Percentiles rank a stretch among this genome's conserved stretches.
Evolutionary conservation across 2,888 invertebrate species (phyloP).

Genomic region (Hemithea aestivaria): DNA sequence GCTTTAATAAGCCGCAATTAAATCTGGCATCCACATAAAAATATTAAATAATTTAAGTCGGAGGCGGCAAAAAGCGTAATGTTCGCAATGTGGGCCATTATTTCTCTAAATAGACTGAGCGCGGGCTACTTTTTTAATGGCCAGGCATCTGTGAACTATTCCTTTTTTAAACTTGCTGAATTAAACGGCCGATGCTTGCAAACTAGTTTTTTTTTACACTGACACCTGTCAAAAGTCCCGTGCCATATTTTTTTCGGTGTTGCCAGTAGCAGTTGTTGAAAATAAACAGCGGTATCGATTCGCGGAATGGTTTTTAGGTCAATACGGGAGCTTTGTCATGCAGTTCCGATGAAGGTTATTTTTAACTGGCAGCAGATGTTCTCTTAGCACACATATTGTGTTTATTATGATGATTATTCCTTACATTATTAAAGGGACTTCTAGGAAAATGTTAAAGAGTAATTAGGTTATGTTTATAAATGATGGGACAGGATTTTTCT

Average conservation of each 20-base stretch:
- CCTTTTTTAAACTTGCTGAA: conserved; percentile 41
- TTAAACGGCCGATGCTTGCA: conserved; percentile 38
- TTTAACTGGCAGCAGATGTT: background rate
- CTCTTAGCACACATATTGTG: too few relatives aligned
- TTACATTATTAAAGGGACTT: too few relatives aligned
- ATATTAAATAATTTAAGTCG: conserved; percentile 12
- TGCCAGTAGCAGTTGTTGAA: conserved; percentile 6
- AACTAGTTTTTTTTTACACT: conserved; percentile 28
- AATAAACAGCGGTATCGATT: conserved; percentile 10
- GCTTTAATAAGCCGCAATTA: conserved; percentile 9
- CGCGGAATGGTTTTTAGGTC: conserved; percentile 14
- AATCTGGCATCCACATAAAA: conserved; percentile 17
- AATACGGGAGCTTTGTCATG: conserved; percentile 8
- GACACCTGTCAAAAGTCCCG: conserved; percentile 30
- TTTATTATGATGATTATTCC: too few relatives aligned
- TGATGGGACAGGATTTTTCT: too few relatives aligned
- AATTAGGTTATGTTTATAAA: too few relatives aligned
- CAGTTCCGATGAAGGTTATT: conserved; percentile 9
- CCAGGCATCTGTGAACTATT: conserved; percentile 47
- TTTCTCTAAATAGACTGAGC: conserved; percentile 68
- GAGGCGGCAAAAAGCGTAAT: conserved; percentile 16
- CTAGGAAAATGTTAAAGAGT: too few relatives aligned
- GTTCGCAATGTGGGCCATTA: conserved; percentile 56
- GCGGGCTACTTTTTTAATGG: conserved; percentile 72
- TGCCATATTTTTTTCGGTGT: conserved; percentile 21